Conservation (phyloP, 2,113 vertebrate species). For the Thomomys bottae region DNA sequence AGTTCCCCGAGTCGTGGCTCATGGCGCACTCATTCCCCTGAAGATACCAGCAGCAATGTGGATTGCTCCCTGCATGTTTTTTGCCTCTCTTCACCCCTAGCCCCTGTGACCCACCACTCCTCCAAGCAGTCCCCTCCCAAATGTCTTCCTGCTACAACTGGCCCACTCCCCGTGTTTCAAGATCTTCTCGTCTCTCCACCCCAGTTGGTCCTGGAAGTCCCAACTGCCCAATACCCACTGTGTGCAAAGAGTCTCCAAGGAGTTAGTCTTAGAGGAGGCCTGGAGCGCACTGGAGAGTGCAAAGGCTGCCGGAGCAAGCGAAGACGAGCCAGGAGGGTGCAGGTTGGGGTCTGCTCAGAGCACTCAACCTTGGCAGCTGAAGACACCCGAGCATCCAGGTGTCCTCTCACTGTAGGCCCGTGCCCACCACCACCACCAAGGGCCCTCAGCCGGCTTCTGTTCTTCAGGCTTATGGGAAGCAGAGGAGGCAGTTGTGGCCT, state of each 20-base stretch:
- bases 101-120: fast-evolving
- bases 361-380: not conserved
- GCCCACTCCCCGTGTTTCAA: not conserved
- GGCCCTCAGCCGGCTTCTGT: not conserved
- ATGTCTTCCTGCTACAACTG: not conserved
- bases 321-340: not conserved
- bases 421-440: not conserved
- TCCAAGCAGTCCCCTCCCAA: not conserved
- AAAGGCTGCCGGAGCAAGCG: not conserved
- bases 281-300: too few species aligned
- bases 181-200: not conserved
- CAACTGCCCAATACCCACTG: too few species aligned
- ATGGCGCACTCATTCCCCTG: not conserved
- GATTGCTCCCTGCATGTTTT: not conserved
- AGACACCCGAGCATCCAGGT: not conserved
- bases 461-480: not conserved
- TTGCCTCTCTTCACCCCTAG: not conserved
- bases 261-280: not conserved
- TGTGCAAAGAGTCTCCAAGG: too few species aligned
- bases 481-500: not conserved
- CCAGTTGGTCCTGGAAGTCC: too few species aligned
- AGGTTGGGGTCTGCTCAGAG: not conserved
- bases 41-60: not conserved
- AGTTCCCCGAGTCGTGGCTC: not conserved
- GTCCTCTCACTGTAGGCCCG: not conserved